phyloP scores from a whole-genome alignment of 2,113 vertebrate species.

The Leptosomus discolor region DNA sequence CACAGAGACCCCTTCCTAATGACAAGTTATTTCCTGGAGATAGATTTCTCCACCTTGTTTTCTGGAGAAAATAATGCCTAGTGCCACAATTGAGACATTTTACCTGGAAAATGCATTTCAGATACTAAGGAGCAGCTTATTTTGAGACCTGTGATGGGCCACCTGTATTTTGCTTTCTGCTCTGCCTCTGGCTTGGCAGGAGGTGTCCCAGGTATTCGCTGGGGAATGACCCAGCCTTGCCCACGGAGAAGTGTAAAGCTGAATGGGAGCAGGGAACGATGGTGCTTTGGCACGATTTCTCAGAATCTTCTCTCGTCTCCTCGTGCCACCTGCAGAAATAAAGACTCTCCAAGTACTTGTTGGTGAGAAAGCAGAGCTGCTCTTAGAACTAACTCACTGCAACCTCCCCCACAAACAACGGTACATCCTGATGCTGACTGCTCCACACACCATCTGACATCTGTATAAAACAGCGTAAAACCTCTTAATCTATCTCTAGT shows the following conservation, averaged over 20 bases:
- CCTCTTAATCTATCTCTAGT: neutral
- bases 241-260: fast-evolving
- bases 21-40: neutral
- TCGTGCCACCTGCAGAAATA: neutral
- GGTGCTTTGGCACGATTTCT: neutral
- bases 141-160: neutral
- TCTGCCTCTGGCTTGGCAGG: neutral
- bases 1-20: neutral
- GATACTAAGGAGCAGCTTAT: neutral
- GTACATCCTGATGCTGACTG: neutral
- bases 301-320: neutral
- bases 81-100: neutral
- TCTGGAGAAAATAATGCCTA: neutral
- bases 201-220: neutral
- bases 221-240: neutral
- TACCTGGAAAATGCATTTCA: neutral
- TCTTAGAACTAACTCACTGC: neutral
- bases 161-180: neutral
- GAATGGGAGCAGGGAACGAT: fast-evolving
- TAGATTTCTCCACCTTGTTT: neutral
- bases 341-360: neutral
- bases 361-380: neutral
- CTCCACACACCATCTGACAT: neutral
- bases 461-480: neutral
- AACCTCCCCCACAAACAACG: neutral